Evolutionary conservation across 1,140 invertebrate species (phyloP).

Genomic region (Zaprionus lachaisei): DNA sequence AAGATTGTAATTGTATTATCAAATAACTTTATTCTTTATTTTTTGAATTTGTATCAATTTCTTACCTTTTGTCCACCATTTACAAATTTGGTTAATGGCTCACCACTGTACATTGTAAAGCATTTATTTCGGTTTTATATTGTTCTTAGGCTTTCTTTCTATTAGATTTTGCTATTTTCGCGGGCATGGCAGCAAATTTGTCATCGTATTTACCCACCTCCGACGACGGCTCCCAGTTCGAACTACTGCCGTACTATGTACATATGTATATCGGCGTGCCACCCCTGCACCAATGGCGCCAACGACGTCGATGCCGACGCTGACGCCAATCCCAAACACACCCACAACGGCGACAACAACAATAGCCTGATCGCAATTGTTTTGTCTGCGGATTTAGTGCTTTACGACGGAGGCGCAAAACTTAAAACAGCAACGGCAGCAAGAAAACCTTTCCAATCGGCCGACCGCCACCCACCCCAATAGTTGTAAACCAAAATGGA

Average conservation of each 20-base stretch:
- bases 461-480: conserved; percentile 29
- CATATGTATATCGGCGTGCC: conserved; percentile 1
- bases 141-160: conserved; percentile 36
- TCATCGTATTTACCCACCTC: conserved; percentile 42
- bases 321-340: conserved; percentile 53
- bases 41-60: background rate
- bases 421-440: conserved; percentile 46
- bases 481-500: background rate
- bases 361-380: conserved; percentile 56
- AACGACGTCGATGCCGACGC: conserved; percentile 25
- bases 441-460: conserved; percentile 49
- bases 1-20: no score
- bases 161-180: conserved; percentile 44
- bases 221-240: conserved; percentile 20
- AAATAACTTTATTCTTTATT: background rate
- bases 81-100: background rate
- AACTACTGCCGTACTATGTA: conserved; percentile 22
- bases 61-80: background rate
- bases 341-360: conserved; percentile 53
- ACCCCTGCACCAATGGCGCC: conserved; percentile 35
- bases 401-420: conserved; percentile 69
- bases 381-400: conserved; percentile 79
- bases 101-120: conserved; percentile 46
- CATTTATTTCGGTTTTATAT: conserved; percentile 58
- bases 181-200: conserved; percentile 56